Evolutionary conservation across 1,140 invertebrate species (phyloP), one percentile per base, ranked within the genome.

Genomic region (Sycobia sp.): DNA sequence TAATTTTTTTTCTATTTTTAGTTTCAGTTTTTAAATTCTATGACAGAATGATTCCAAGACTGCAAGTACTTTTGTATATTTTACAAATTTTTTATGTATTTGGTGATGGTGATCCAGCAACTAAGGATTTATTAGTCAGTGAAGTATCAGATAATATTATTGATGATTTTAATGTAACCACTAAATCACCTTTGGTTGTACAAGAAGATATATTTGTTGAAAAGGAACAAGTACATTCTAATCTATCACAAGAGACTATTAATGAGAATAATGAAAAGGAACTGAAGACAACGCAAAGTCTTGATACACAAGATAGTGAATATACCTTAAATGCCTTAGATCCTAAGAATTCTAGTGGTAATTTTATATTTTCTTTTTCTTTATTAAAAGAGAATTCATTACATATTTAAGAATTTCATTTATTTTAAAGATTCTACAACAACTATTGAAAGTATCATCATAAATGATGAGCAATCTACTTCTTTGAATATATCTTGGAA

Each of bases 401-500:
- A 32, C 29, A 32, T 32, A 7, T 32, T 32, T 7, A 32, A 32
- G 5, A 32, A 32, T 46, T 1, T 11, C 11, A 46, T 32, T 46
- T 46, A 3, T 23, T 3, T 14, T 10, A 39, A 39, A 9, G 14
- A 39, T 39, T 23, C 4, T 23, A 38, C 2, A 29, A 14, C 10
- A 53, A 55, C 38, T 20, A 10, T 62, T 18, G 50, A 56, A 23
- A 49, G 29, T 23, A 5, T 56, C 1, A 56, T 14, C 38, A 32
- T 56, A 63, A 20, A 41, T 29, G 32, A 32, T 13, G 8, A 14
- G 43, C 58, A 41, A 14, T n/a, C 44, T 11, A 29, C 38, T 47
- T 57, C 13, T 32, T 13, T 62, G 7, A 56, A 61, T 47, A 29
- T 73, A 7, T 67, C 68, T 2, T 73, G 72, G 72, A 27, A 36